Conservation (phyloP, 2,113 vertebrate species). For the Rhinolophus sinicus region DNA sequence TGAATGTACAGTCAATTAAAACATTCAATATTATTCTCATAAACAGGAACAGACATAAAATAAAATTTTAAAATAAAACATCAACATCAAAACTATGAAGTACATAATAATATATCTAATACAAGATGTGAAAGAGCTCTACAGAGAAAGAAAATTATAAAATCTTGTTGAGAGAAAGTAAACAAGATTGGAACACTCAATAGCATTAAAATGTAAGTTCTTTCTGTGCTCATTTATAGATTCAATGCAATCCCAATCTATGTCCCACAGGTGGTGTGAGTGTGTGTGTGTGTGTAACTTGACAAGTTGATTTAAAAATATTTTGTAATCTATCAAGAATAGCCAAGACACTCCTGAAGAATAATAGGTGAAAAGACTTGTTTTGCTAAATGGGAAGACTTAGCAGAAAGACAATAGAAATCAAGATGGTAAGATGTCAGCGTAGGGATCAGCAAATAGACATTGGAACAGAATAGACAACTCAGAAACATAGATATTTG, state of each 20-base stretch:
- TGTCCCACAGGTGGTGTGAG: background rate
- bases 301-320: background rate
- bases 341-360: background rate
- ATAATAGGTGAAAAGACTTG: background rate
- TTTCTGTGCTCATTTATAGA: background rate
- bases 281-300: background rate
- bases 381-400: background rate
- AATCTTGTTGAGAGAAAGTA: background rate
- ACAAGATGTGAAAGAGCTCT: background rate
- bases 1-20: background rate
- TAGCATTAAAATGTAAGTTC: background rate
- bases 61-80: background rate
- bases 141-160: too few relatives aligned
- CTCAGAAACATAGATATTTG: background rate
- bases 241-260: background rate
- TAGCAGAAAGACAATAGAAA: background rate
- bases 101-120: background rate
- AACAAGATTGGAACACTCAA: background rate
- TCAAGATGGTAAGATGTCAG: background rate
- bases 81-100: background rate
- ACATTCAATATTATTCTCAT: background rate
- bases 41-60: background rate
- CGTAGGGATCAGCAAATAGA: background rate
- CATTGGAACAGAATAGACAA: background rate
- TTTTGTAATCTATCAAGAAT: background rate